Base-by-base conservation (phyloP, 2,888 invertebrate genomes). In the Elysia crispata region DNA sequence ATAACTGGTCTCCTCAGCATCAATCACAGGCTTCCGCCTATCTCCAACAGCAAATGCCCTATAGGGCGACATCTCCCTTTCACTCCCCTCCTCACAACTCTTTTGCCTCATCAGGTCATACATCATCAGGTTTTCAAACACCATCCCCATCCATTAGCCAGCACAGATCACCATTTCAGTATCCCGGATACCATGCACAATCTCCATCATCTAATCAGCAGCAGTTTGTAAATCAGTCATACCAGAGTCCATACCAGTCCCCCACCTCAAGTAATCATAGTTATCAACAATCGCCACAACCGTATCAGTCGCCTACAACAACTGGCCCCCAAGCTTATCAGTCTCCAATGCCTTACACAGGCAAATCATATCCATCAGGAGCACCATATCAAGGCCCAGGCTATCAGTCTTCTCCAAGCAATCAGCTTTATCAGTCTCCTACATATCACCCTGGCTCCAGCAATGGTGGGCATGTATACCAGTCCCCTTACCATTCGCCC, bases 31-130 rank as follows among this genome's bases (percentile, higher is more conserved):
- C 11, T 41, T 11, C 41, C 11, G 41, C 41, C 41, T 41, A 41
- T 41, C 5, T 18, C 25, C 67, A 66, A n/a, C 20, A 31, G n/a
- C 13, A 30, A 23, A 30, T 80, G 50, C 62, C 31, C 72, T 66
- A 69, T 70, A 57, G 69, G 69, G 57, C 77, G 54, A 28, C 33
- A 69, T 33, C 20, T 70, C 41, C 60, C 70, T 70, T 75, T 49
- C 80, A 80, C 57, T 80, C 80, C 8, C 75, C 75, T 11, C 30
- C 80, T 50, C 76, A 76, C 62, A 75, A 80, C 62, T 70, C 60
- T 18, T 69, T 60, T 69, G 57, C 76, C n/a, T 76, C 80, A 5
- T 76, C 5, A 23, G 15, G 60, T 23, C 60, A 60, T 23, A 6
- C 60, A 15, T 60, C 60, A 60, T 60, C 60, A 60, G 23, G 64